These are phyloP conservation scores for Eubasilissa splendida DNA, from an alignment of 2,888 invertebrate genomes.

Conservation along the genomic window DNA sequence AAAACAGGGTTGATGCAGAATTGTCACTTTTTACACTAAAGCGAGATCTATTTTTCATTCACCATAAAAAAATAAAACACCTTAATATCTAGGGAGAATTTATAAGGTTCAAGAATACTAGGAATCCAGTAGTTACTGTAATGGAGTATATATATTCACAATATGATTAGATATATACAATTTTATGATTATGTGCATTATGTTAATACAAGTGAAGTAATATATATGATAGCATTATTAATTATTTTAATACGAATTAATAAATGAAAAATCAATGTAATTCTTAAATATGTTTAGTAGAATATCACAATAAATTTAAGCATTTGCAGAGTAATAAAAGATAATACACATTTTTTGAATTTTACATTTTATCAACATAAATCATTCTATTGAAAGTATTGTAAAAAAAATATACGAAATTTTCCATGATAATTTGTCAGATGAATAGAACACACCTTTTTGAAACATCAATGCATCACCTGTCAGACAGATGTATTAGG, in stretches of 20 bases:
- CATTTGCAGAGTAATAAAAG: constrained; percentile 35
- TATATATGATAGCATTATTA: constrained; percentile 7
- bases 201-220: constrained; percentile 11
- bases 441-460: too few relatives aligned
- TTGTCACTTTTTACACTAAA: too few relatives aligned
- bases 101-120: too few relatives aligned
- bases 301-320: constrained; percentile 46
- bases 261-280: background rate
- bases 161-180: constrained; percentile 9
- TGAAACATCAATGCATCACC: too few relatives aligned
- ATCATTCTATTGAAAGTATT: background rate
- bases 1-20: too few relatives aligned
- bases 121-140: background rate
- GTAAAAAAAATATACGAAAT: too few relatives aligned
- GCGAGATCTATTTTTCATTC: too few relatives aligned
- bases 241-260: background rate
- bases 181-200: constrained; percentile 8
- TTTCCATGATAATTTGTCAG: too few relatives aligned
- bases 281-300: constrained; percentile 16
- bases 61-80: too few relatives aligned
- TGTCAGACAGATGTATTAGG: too few relatives aligned
- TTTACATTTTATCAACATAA: background rate
- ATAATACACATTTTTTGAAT: constrained; percentile 29
- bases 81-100: too few relatives aligned
- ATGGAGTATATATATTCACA: constrained; percentile 17